phyloP scores from a whole-genome alignment of 2,888 invertebrate genomes.

The Troides oblongomaculatus region DNA sequence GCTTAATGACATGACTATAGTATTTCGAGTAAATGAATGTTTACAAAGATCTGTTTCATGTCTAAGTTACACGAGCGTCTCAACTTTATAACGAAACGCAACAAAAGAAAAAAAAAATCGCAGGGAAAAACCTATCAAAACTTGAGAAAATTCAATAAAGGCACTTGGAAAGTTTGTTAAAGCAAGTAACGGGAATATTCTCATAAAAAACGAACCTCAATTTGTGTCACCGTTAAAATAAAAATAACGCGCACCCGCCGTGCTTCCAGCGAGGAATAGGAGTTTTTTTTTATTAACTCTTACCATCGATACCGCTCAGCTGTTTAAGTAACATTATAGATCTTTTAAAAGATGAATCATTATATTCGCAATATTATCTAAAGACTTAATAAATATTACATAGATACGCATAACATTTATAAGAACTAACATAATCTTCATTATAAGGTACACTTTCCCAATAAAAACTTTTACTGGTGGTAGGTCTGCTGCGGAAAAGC shows the following conservation, averaged over 20 bases:
- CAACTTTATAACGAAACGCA: conserved; percentile 59
- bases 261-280: conserved; percentile 48
- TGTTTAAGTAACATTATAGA: conserved; percentile 37
- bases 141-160: conserved; percentile 79
- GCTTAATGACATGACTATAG: not conserved
- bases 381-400: not conserved
- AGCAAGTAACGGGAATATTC: conserved; percentile 72
- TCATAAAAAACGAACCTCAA: conserved; percentile 68
- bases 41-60: conserved; percentile 46
- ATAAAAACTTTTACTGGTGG: too few relatives aligned
- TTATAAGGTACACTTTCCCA: too few relatives aligned
- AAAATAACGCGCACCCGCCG: conserved; percentile 52
- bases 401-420: not conserved
- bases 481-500: too few relatives aligned
- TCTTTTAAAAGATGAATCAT: not conserved
- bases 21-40: conserved; percentile 4
- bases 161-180: conserved; percentile 77
- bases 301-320: conserved; percentile 43
- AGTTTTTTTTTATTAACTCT: conserved; percentile 53
- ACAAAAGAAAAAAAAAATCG: conserved; percentile 68
- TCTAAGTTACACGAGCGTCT: conserved; percentile 63
- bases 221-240: conserved; percentile 70
- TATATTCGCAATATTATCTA: not conserved
- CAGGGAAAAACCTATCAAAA: conserved; percentile 77
- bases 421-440: too few relatives aligned